Evolutionary conservation across 1,140 invertebrate species (phyloP), one percentile per base, ranked within the genome.

Genomic region (Dreissena rostriformis): DNA sequence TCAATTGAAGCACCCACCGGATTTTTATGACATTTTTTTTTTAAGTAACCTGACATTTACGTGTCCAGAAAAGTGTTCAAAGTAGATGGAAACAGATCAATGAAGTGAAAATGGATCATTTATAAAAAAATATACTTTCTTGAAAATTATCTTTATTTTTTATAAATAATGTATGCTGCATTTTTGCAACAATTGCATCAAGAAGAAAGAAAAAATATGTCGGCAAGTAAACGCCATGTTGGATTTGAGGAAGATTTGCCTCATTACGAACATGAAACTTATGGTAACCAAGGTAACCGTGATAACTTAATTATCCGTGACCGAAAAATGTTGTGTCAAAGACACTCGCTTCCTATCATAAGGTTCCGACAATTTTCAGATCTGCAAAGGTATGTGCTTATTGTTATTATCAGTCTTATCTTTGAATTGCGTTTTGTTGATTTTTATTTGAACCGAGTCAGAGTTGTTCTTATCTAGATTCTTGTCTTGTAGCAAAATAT

Each of bases 211-310:
- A 2, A 39, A 39, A 39, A 74, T 53, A 74, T 74, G 71, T 74
- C 19, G n/a, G 22, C 28, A n/a, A 76, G 26, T 49, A 76, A 76
- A 65, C 74, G 74, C 29, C 74, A 65, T 19, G 74, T 76, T 11
- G 74, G 65, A 51, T 76, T 76, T 65, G 55, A 76, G 7, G 57
- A 61, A 24, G 57, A 61, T 61, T n/a, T 61, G 57, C 57, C 57
- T n/a, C 57, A 61, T 61, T 61, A 61, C 22, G 11, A 61, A 19
- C 17, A 24, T 61, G 57, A 61, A n/a, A 19, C 6, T 24, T 61
- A 19, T 19, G 57, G 57, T n/a, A n/a, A n/a, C 22, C 57, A n/a
- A 6, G 57, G 39, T 39, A 39, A 61, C 57, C 17, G 57, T 61
- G 57, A 11, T 5, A 19, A 11, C 11, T 61, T 12, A 12, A 2